A percentile compares a stretch with the other conserved stretches of the same genome.
phyloP scores from a whole-genome alignment of 2,113 vertebrate genomes.

The Paracanthobrama guichenoti region DNA sequence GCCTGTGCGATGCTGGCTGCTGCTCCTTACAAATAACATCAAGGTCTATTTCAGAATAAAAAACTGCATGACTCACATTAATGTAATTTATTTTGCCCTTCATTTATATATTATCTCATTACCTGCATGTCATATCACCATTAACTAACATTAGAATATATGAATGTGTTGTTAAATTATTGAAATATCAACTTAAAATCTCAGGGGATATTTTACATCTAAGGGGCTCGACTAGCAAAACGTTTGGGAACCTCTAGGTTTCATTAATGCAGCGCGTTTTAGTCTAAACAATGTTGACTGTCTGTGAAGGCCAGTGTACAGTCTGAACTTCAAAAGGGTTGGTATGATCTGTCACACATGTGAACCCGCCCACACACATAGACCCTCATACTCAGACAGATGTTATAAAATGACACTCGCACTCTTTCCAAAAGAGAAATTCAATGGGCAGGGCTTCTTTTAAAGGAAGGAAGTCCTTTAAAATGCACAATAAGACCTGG shows the following conservation, averaged over 20 bases:
- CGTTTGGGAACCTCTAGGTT: not conserved
- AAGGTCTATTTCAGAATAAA: not conserved
- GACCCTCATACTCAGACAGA: not conserved
- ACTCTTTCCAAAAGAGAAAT: not conserved
- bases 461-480: not conserved
- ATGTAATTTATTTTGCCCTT: not conserved
- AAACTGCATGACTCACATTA: not conserved
- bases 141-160: too few species aligned
- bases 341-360: not conserved
- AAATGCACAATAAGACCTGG: not conserved
- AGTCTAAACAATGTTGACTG: not conserved
- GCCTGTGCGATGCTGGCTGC: not conserved
- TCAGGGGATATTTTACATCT: not conserved
- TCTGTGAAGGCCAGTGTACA: not conserved
- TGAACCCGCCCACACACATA: not conserved
- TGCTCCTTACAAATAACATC: not conserved
- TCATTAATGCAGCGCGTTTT: not conserved
- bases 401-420: not conserved
- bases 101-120: too few species aligned
- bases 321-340: not conserved
- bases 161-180: too few species aligned
- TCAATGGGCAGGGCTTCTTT: not conserved
- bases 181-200: too few species aligned
- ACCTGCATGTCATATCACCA: too few species aligned
- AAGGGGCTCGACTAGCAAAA: not conserved